Percentiles rank a stretch among this genome's conserved stretches.
These are phyloP conservation scores for Apotomis turbidana DNA, from an alignment of 2,888 invertebrate genomes.

Conservation along the genomic window DNA sequence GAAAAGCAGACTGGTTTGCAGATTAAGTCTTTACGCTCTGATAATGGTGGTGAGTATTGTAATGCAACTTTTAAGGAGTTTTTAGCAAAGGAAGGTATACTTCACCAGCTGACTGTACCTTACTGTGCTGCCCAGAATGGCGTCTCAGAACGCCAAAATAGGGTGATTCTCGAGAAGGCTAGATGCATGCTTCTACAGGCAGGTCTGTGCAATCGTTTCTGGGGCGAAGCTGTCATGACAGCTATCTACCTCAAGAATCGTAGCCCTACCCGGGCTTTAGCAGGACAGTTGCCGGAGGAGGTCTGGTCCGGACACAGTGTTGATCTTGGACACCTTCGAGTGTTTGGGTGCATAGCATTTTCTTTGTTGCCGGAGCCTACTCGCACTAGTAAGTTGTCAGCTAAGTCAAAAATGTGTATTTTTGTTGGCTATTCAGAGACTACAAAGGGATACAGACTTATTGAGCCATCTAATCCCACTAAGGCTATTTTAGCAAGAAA, in stretches of 20 bases:
- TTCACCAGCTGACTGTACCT: constrained; percentile 10
- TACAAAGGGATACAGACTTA: constrained; percentile 19
- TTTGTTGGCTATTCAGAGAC: constrained; percentile 21
- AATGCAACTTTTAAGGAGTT: not conserved
- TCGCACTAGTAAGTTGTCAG: not conserved
- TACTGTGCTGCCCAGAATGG: not conserved
- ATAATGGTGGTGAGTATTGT: constrained; percentile 11
- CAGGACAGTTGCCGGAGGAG: not conserved
- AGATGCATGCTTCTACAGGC: not conserved
- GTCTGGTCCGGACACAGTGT: not conserved
- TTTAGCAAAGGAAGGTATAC: not conserved
- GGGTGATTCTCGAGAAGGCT: constrained; percentile 2
- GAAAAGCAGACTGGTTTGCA: not conserved
- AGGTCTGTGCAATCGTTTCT: constrained; percentile 1
- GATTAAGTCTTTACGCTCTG: constrained; percentile 8
- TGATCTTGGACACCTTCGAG: not conserved
- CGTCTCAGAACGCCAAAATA: constrained; percentile 3
- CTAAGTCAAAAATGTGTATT: constrained; percentile 17
- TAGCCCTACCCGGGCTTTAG: not conserved
- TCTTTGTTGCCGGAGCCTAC: not conserved
- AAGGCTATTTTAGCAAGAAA: not conserved
- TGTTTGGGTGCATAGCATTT: not conserved
- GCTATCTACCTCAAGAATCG: not conserved
- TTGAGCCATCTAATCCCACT: constrained; percentile 7
- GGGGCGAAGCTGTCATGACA: not conserved